phyloP scores from a whole-genome alignment of 2,113 vertebrate species.

The Gambusia affinis region DNA sequence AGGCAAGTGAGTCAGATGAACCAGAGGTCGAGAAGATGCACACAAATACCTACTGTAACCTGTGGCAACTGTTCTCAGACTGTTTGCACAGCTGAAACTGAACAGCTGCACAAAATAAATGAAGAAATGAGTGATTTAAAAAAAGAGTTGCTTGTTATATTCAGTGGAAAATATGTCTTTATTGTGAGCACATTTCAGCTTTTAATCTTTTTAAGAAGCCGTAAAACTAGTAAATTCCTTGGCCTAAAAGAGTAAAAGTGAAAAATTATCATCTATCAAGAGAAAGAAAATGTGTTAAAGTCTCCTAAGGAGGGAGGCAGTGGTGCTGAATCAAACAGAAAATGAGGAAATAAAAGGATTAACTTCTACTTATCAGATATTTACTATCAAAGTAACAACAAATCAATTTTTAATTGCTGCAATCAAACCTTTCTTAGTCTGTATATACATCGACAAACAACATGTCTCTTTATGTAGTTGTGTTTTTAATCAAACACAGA shows the following conservation, averaged over 20 bases:
- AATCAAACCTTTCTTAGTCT: neutral
- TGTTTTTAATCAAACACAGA: no score
- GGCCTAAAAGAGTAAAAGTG: neutral
- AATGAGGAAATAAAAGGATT: neutral
- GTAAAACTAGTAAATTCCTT: neutral
- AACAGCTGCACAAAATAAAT: neutral
- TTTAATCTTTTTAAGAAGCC: neutral
- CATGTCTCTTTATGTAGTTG: neutral
- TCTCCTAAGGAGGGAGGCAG: neutral
- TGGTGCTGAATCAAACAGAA: neutral
- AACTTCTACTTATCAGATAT: neutral
- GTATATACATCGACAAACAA: neutral
- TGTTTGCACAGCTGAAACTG: neutral
- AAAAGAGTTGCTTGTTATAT: neutral
- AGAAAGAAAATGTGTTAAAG: neutral
- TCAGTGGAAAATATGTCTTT: neutral
- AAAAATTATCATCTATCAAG: neutral
- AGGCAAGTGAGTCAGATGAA: neutral
- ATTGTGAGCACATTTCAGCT: neutral
- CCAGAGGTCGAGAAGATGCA: neutral
- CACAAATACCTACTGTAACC: neutral
- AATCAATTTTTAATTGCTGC: neutral
- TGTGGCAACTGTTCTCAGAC: neutral
- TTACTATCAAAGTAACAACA: neutral
- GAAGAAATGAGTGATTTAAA: neutral